These are phyloP conservation scores for Fregata magnificens DNA, from an alignment of 2,113 vertebrate genomes.

Conservation along the genomic window DNA sequence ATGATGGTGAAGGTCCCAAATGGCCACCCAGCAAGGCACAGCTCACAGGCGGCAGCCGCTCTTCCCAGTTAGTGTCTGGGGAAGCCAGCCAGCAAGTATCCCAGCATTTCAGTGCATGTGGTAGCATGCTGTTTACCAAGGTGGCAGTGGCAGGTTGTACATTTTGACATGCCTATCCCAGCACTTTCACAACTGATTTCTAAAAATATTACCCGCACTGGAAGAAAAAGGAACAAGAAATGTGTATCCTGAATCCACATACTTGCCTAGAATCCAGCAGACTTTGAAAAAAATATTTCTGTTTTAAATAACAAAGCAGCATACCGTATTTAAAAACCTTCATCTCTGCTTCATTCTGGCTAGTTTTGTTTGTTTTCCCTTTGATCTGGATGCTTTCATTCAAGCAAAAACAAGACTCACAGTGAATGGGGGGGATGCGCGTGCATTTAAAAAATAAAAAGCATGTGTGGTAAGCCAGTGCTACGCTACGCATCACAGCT, in stretches of 20 bases:
- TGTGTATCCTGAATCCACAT: not conserved
- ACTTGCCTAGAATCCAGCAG: not conserved
- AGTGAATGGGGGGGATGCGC: rapidly evolving
- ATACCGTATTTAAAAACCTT: rapidly evolving
- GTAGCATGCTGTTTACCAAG: not conserved
- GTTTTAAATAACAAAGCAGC: not conserved
- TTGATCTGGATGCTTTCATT: not conserved
- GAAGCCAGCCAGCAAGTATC: not conserved
- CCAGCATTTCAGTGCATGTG: not conserved
- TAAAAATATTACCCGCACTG: not conserved
- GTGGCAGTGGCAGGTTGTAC: not conserved
- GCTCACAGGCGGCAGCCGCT: not conserved
- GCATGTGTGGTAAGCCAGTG: not conserved
- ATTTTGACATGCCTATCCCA: not conserved
- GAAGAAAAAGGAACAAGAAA: not conserved
- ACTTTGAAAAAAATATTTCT: not conserved
- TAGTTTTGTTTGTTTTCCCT: not conserved
- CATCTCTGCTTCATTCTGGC: not conserved
- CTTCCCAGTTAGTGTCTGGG: not conserved
- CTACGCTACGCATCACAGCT: not conserved
- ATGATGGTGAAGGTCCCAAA: not conserved
- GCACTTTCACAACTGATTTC: not conserved
- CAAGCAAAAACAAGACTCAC: not conserved
- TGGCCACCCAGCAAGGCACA: not conserved
- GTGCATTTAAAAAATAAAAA: not conserved